These are phyloP conservation scores for Adoxophyes honmai DNA, from an alignment of 1,140 invertebrate genomes.

Conservation along the genomic window DNA sequence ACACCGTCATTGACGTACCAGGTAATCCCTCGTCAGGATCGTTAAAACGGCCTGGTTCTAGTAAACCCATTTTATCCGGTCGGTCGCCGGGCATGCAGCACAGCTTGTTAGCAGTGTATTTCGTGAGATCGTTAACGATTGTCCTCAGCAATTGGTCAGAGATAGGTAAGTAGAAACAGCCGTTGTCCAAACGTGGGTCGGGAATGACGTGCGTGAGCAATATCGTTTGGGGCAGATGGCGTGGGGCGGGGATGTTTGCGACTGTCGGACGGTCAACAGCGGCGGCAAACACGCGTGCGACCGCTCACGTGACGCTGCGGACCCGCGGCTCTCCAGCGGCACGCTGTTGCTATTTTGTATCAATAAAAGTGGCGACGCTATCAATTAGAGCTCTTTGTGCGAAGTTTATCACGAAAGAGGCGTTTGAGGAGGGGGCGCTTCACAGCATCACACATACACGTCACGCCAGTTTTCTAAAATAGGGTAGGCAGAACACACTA, in stretches of 20 bases:
- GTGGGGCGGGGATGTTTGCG: constrained; percentile 32
- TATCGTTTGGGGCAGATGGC: constrained; percentile 40
- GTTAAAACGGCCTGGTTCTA: constrained; percentile 1
- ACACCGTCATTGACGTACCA: too few relatives aligned
- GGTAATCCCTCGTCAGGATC: background rate
- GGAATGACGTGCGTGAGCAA: constrained; percentile 41
- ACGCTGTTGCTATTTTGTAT: constrained; percentile 33
- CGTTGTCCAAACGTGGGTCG: constrained; percentile 39
- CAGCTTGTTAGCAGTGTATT: constrained; percentile 9
- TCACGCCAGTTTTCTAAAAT: too few relatives aligned
- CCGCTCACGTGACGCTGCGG: constrained; percentile 35
- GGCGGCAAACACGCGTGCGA: constrained; percentile 44
- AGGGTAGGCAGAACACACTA: too few relatives aligned
- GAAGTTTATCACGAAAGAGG: constrained; percentile 3
- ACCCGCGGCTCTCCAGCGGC: constrained; percentile 18
- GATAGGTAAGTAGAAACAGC: constrained; percentile 29
- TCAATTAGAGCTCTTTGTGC: constrained; percentile 12
- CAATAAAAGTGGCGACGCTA: constrained; percentile 19
- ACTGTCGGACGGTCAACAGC: constrained; percentile 34
- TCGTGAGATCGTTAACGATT: constrained; percentile 9
- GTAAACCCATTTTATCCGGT: background rate
- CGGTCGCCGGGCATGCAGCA: background rate
- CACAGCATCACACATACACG: too few relatives aligned
- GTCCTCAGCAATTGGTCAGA: constrained; percentile 16
- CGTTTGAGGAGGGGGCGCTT: constrained; percentile 3